Percentiles rank a stretch among this genome's conserved stretches.
phyloP scores from a whole-genome alignment of 2,888 invertebrate genomes.

The Keiferia lycopersicella region DNA sequence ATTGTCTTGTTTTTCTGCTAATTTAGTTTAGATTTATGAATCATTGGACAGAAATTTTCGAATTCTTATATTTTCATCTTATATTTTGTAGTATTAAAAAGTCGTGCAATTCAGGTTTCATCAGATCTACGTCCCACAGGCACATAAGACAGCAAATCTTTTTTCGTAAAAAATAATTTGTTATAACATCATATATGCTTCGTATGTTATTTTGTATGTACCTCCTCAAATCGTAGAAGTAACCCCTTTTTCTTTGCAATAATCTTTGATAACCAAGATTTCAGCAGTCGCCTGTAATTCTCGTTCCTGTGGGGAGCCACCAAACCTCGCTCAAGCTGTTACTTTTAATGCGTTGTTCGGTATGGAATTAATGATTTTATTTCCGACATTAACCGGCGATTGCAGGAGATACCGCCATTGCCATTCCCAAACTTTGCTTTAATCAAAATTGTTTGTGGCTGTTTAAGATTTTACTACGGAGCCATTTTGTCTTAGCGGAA shows the following conservation, averaged over 20 bases:
- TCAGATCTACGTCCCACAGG: too few species aligned
- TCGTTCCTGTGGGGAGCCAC: slow-evolving; percentile 6
- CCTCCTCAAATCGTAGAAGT: too few species aligned
- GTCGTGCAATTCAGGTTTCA: too few species aligned
- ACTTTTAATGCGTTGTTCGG: slow-evolving; percentile 79
- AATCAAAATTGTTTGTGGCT: slow-evolving; percentile 52
- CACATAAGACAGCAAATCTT: too few species aligned
- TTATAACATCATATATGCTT: too few species aligned
- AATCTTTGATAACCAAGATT: slow-evolving; percentile 4
- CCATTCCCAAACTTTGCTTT: slow-evolving; percentile 48
- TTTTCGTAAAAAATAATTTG: too few species aligned
- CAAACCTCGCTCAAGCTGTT: slow-evolving; percentile 69
- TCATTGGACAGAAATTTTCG: too few species aligned
- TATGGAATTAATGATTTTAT: slow-evolving; percentile 79
- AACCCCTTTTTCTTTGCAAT: background rate
- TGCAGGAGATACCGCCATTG: slow-evolving; percentile 45
- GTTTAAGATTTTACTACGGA: slow-evolving; percentile 25
- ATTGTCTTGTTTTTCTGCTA: background rate
- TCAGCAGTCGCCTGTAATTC: slow-evolving; percentile 12
- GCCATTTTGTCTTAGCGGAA: slow-evolving; percentile 8
- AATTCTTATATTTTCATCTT: too few species aligned
- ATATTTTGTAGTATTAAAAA: too few species aligned
- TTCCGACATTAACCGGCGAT: slow-evolving; percentile 68
- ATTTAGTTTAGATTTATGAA: too few species aligned
- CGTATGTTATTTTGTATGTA: too few species aligned